phyloP scores from a whole-genome alignment of 2,888 invertebrate genomes.

The Theodoxus fluviatilis region DNA sequence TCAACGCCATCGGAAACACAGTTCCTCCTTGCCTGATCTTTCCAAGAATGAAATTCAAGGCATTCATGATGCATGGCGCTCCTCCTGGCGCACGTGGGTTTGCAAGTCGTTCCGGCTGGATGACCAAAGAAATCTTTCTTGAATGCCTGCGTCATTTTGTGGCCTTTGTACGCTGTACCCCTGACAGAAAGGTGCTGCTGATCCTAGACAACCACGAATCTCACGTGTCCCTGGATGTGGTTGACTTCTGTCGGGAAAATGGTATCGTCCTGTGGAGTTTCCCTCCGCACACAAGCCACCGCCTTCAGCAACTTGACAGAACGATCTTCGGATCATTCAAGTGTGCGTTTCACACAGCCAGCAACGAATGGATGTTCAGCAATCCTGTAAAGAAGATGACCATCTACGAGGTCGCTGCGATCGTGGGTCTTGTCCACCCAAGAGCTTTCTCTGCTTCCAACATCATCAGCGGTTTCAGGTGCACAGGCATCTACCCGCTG shows the following conservation, averaged over 20 bases:
- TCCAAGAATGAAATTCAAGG: constrained; percentile 25
- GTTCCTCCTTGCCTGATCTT: constrained; percentile 34
- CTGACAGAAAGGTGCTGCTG: constrained; percentile 27
- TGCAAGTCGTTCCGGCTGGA: constrained; percentile 46
- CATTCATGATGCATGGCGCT: constrained; percentile 8
- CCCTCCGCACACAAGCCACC: no score
- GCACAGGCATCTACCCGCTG: constrained; percentile 31
- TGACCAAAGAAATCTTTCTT: constrained; percentile 48
- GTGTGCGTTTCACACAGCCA: constrained; percentile 47
- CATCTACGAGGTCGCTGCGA: constrained; percentile 25
- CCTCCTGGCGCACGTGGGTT: constrained; percentile 17
- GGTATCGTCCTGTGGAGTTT: constrained; percentile 33
- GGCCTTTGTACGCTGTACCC: constrained; percentile 2
- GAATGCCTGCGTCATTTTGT: constrained; percentile 33
- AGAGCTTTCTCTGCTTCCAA: constrained; percentile 27
- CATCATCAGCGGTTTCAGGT: constrained; percentile 29
- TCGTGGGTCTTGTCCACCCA: constrained; percentile 31
- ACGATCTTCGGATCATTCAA: constrained; percentile 55
- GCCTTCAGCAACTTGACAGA: constrained; percentile 36
- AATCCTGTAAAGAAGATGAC: constrained; percentile 56
- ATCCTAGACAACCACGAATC: constrained; percentile 30
- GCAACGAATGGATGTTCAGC: constrained; percentile 32
- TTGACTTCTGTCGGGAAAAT: constrained; percentile 30
- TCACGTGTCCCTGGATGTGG: constrained; percentile 23
- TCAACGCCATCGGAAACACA: constrained; percentile 26